Evolutionary conservation across 1,140 invertebrate species (phyloP).

Genomic region (Zophobas atratus): DNA sequence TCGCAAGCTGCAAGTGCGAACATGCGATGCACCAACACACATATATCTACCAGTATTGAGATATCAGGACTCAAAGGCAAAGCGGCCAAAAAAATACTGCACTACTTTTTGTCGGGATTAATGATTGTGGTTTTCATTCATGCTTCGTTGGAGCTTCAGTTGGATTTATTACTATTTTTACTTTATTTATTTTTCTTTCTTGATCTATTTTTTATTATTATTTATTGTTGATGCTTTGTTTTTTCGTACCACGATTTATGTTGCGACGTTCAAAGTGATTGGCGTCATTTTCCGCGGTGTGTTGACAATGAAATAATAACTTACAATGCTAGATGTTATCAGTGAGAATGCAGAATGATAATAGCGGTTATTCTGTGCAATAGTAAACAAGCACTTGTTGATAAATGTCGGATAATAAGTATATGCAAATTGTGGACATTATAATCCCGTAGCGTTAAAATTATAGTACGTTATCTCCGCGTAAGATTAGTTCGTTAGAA

Average conservation of each 20-base stretch:
- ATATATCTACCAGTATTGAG: slow-evolving; percentile 57
- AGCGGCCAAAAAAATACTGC: slow-evolving; percentile 56
- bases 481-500: too few species aligned
- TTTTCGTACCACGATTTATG: slow-evolving; percentile 5
- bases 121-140: slow-evolving; percentile 61
- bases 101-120: slow-evolving; percentile 58
- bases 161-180: slow-evolving; percentile 58
- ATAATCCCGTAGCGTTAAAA: too few species aligned
- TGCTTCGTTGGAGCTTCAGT: slow-evolving; percentile 58
- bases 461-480: too few species aligned
- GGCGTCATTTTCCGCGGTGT: background rate
- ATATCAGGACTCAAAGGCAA: slow-evolving; percentile 57
- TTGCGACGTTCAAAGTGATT: slow-evolving; percentile 11
- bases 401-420: too few species aligned
- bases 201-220: slow-evolving; percentile 46
- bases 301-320: slow-evolving; percentile 27
- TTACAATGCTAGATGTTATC: background rate
- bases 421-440: too few species aligned
- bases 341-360: too few species aligned
- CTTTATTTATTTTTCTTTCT: slow-evolving; percentile 53
- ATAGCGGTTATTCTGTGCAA: too few species aligned
- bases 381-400: too few species aligned
- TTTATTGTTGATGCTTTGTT: slow-evolving; percentile 44
- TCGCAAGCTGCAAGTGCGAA: slow-evolving; percentile 53
- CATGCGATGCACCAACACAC: slow-evolving; percentile 55